Percentiles rank a stretch among this genome's conserved stretches.
Conservation (phyloP, 2,888 invertebrate genomes). For the Xestia sexstrigata region DNA sequence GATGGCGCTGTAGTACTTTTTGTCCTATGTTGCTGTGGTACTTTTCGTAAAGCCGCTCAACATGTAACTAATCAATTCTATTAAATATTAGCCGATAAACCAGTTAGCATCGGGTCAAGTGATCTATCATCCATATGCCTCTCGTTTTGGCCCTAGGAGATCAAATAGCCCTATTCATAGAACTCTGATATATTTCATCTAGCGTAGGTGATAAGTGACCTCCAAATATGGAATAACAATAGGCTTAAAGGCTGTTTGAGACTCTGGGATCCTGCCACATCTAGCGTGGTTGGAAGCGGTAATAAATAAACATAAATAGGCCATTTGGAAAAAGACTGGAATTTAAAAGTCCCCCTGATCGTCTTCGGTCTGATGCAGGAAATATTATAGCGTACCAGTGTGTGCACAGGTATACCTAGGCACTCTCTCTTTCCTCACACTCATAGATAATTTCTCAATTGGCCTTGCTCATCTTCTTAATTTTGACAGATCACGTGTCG, state of each 20-base stretch:
- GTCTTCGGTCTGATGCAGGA: background rate
- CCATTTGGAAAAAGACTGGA: background rate
- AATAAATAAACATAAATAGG: background rate
- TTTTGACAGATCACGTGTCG: background rate
- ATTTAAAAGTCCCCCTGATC: no score
- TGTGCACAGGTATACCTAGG: background rate
- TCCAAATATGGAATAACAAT: conserved; percentile 2
- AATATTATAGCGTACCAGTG: background rate
- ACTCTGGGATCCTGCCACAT: background rate
- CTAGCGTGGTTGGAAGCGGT: background rate
- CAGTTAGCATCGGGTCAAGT: background rate
- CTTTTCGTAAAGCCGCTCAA: no score
- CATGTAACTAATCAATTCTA: background rate
- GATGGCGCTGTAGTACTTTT: no score
- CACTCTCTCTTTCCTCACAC: background rate
- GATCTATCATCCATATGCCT: background rate
- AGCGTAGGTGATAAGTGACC: background rate
- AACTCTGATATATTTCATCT: background rate
- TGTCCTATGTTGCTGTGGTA: no score
- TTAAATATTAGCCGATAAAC: background rate
- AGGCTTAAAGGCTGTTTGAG: background rate
- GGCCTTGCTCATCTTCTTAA: background rate
- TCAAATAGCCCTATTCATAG: background rate
- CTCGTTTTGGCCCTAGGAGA: background rate
- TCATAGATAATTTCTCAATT: background rate